Evolutionary conservation across 2,888 invertebrate species (phyloP).

Genomic region (Aphodius granarius): DNA sequence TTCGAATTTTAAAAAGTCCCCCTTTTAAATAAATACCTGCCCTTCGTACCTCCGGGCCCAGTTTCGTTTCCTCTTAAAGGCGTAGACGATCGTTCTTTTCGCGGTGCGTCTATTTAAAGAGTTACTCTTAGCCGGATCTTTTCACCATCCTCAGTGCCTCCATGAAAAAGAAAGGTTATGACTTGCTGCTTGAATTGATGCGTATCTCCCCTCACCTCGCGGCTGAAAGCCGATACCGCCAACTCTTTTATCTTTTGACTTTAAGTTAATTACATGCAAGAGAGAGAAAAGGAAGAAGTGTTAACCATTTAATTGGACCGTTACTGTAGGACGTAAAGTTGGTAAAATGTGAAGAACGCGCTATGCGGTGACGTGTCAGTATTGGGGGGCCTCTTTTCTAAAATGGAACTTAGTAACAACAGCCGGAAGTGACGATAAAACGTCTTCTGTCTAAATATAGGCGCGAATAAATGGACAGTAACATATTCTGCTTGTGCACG

Average conservation of each 20-base stretch:
- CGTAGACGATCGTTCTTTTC: not conserved
- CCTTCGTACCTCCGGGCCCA: not conserved
- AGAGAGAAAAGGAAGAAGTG: not conserved
- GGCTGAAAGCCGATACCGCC: not conserved
- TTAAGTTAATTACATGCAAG: not conserved
- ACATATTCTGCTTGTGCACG: not conserved
- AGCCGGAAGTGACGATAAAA: constrained; percentile 6
- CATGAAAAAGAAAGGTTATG: not conserved
- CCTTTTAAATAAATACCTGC: constrained; percentile 13
- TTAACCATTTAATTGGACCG: not conserved
- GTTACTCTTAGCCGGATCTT: not conserved
- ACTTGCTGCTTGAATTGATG: not conserved
- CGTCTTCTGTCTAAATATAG: not conserved
- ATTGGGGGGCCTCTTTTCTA: not conserved
- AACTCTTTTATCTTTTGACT: not conserved
- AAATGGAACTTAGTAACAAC: not conserved
- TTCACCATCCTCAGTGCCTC: not conserved
- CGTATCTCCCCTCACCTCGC: not conserved
- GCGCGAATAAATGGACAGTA: constrained; percentile 8
- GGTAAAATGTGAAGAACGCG: not conserved
- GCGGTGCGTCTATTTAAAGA: not conserved
- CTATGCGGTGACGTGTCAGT: not conserved
- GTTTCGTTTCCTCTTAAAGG: constrained; percentile 2
- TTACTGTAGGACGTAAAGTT: not conserved
- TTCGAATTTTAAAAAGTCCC: constrained; percentile 6